phyloP scores from a whole-genome alignment of 35 echinoderm and acorn worm species.

The Stichopus chloronotus region DNA sequence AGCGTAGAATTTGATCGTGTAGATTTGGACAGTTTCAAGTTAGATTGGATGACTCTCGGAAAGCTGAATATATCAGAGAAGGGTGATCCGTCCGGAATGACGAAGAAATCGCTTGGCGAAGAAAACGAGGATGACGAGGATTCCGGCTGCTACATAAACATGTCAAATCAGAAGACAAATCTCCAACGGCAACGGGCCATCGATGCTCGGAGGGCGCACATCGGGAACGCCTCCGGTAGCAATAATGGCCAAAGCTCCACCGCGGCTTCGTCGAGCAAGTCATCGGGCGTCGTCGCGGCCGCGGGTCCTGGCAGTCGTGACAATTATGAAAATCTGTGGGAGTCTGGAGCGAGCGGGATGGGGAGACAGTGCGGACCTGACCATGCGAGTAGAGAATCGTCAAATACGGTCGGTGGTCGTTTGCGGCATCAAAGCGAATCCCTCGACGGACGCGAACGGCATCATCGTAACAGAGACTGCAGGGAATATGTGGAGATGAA shows the following conservation, averaged over 20 bases:
- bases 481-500: conserved; percentile 8
- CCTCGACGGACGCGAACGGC: not conserved
- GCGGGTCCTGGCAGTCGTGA: no score
- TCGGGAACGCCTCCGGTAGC: not conserved
- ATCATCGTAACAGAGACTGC: not conserved
- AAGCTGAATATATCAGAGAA: not conserved
- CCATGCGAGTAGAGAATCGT: not conserved
- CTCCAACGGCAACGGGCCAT: not conserved
- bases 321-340: conserved; percentile 8
- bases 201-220: not conserved
- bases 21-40: not conserved
- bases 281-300: not conserved
- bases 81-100: not conserved
- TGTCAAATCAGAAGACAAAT: not conserved
- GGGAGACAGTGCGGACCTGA: no score
- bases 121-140: not conserved
- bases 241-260: no score
- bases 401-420: not conserved
- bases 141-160: not conserved
- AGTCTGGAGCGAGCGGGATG: not conserved
- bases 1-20: not conserved
- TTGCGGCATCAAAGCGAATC: not conserved
- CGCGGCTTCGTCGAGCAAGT: not conserved
- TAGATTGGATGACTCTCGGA: not conserved
- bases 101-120: not conserved